Base-by-base conservation (phyloP, 2,888 invertebrate species). In the Aradus depressus region DNA sequence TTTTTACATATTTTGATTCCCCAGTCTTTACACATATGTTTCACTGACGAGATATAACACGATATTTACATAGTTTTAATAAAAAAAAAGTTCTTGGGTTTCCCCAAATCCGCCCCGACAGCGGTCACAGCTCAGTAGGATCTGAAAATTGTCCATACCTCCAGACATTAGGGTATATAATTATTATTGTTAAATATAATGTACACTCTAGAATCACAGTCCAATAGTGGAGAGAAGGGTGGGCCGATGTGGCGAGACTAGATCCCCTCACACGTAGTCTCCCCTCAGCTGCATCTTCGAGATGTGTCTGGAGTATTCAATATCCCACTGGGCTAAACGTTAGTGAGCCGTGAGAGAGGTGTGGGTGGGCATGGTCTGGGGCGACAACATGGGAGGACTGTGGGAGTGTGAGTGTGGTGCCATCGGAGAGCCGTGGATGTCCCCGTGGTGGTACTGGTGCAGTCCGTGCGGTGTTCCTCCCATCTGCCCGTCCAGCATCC, bases 341-440 rank as follows among this genome's bases (percentile, higher is more conserved):
- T 83, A 84, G 81, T 84, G 83, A 62, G 84, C 83, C 75, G 81
- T 75, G 62, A 83, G 70, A 68, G 82, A 82, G 67, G 84, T 84
- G 62, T 80, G 77, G 64, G 79, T 77, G 66, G 77, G 76, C 74
- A 79, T 77, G 59, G 76, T 75, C 65, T 82, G 84, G 64, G 87
- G 88, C 62, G 82, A 82, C 64, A 85, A 72, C 83, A 85, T 84
- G 62, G 89, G 87, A 66, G 89, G 89, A 63, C 73, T 73, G 62
- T 72, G 72, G 64, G 79, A 79, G 66, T 80, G 80, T 68, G 81
- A 80, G 66, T 83, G 82, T 61, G 82, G 83, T 53, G 85, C 85
- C 79, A 87, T 86, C 19, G 82, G 82, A 58, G 83, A 83, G 60
- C 83, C 83, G 71, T 89, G 89, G 74, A 86, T 80, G 68, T 84